Percentiles rank a stretch among this genome's conserved stretches.
Evolutionary conservation across 2,888 invertebrate genomes (phyloP).

Genomic region (Metallyticus violacea): DNA sequence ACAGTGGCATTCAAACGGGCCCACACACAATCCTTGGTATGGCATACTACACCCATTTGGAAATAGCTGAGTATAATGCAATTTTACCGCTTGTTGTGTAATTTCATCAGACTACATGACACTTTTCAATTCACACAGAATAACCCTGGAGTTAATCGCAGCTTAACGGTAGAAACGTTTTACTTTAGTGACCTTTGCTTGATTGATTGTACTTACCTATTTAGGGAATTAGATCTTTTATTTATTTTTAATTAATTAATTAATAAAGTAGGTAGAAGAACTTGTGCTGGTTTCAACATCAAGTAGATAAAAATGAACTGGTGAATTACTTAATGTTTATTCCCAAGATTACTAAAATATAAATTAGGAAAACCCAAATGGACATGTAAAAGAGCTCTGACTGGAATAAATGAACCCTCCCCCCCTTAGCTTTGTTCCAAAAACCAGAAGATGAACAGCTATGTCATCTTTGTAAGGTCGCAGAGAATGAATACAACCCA

Average conservation of each 20-base stretch:
- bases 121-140: not conserved
- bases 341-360: no score
- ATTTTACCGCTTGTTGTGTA: not conserved
- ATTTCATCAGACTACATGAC: not conserved
- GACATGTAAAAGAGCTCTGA: no score
- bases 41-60: not conserved
- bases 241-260: no score
- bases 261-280: no score
- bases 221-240: no score
- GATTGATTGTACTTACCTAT: no score
- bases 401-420: no score
- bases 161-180: not conserved
- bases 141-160: not conserved
- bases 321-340: no score
- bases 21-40: conserved; percentile 2
- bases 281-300: no score
- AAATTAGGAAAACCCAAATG: no score
- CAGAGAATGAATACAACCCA: not conserved
- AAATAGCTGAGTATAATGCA: not conserved
- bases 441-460: not conserved
- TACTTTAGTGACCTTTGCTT: not conserved
- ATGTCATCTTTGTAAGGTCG: not conserved
- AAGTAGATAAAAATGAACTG: no score
- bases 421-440: no score
- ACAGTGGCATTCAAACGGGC: not conserved